phyloP scores from a whole-genome alignment of 2,797 vertebrate genomes.

The Ptychobarbus kaznakovi region DNA sequence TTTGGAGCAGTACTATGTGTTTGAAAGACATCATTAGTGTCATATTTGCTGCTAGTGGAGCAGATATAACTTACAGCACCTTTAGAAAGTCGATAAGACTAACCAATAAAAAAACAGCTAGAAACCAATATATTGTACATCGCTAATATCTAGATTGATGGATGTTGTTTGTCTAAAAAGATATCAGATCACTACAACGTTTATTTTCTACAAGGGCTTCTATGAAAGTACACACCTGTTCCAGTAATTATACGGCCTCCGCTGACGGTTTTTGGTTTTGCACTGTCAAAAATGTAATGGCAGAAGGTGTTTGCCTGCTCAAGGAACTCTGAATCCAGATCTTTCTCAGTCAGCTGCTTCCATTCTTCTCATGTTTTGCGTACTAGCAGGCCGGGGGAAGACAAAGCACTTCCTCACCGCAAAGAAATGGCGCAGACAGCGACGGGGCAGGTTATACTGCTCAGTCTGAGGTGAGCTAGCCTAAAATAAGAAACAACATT shows the following conservation, averaged over 20 bases:
- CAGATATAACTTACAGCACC: background rate
- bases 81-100: background rate
- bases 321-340: conserved; percentile 68
- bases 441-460: conserved; percentile 66
- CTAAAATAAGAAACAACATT: conserved; percentile 43
- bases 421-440: conserved; percentile 72
- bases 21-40: no score
- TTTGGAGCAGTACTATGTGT: no score
- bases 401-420: conserved; percentile 74
- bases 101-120: background rate
- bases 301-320: conserved; percentile 69
- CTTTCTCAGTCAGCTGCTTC: conserved; percentile 60
- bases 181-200: background rate
- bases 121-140: background rate
- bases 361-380: conserved; percentile 62
- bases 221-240: conserved; percentile 65
- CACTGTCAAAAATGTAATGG: conserved; percentile 62
- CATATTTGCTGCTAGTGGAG: no score
- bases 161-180: background rate
- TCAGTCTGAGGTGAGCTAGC: background rate
- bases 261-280: conserved; percentile 68
- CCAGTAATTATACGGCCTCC: conserved; percentile 68
- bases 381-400: conserved; percentile 67
- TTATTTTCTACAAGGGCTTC: background rate
- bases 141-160: background rate